Percentiles rank a stretch among this genome's conserved stretches.
These are phyloP conservation scores for Polyommatus iphigenia DNA, from an alignment of 2,888 invertebrate genomes.

Conservation along the genomic window DNA sequence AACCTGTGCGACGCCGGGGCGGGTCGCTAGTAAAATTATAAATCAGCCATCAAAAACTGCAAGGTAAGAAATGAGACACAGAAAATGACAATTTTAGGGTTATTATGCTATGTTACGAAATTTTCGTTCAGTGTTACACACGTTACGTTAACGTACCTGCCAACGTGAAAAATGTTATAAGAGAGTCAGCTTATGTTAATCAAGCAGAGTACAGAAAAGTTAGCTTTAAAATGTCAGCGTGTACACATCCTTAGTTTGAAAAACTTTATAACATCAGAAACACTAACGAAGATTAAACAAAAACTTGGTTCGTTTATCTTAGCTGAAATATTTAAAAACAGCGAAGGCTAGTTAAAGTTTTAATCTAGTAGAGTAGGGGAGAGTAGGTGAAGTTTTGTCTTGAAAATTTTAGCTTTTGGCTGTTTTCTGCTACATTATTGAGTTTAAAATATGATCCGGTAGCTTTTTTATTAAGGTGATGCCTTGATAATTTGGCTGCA, in stretches of 20 bases:
- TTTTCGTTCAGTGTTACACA: too few relatives aligned
- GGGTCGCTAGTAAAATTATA: too few relatives aligned
- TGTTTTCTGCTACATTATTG: background rate
- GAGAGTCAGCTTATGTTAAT: background rate
- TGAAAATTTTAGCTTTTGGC: background rate
- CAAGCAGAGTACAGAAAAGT: background rate
- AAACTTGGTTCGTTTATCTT: slow-evolving; percentile 26
- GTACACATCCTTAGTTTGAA: slow-evolving; percentile 11
- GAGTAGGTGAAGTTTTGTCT: background rate
- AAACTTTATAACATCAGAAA: slow-evolving; percentile 19
- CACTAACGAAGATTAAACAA: slow-evolving; percentile 29
- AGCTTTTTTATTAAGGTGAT: too few relatives aligned
- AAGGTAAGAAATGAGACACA: too few relatives aligned
- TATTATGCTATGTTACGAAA: too few relatives aligned
- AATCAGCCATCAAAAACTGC: too few relatives aligned
- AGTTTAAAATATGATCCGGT: background rate
- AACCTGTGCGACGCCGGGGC: too few relatives aligned
- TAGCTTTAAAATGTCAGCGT: background rate
- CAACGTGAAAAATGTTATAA: background rate
- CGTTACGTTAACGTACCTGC: background rate
- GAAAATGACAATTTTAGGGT: too few relatives aligned
- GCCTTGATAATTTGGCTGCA: too few relatives aligned
- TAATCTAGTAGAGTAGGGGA: slow-evolving; percentile 11
- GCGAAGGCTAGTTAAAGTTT: slow-evolving; percentile 21
- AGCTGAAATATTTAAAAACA: slow-evolving; percentile 28